A percentile compares a stretch with the other conserved stretches of the same genome.
These are phyloP conservation scores for cattle (Bos taurus) DNA, from an alignment of 2,113 vertebrate species.

Conservation along the genomic window DNA sequence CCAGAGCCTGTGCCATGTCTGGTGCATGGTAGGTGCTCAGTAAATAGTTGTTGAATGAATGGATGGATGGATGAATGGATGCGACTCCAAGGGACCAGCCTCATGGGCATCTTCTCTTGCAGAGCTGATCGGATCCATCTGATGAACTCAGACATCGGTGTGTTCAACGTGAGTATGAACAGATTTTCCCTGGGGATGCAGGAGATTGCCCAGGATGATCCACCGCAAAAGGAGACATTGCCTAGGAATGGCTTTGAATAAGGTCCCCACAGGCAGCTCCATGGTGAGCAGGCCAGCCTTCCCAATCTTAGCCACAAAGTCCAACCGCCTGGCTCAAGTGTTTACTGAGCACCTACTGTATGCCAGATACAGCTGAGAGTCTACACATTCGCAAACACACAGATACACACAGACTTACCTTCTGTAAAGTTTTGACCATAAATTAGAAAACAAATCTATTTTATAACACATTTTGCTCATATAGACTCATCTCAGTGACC, in stretches of 20 bases:
- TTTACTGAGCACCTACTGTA: background rate
- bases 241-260: background rate
- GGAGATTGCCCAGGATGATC: background rate
- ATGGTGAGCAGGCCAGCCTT: background rate
- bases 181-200: background rate
- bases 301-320: background rate
- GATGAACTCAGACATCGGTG: conserved; percentile 43
- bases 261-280: background rate
- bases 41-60: background rate
- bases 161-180: conserved; percentile 59
- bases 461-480: background rate
- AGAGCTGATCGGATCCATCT: conserved; percentile 51
- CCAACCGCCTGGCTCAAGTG: background rate
- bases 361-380: background rate
- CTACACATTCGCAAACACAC: background rate
- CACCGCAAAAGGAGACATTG: background rate
- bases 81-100: background rate
- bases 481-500: background rate
- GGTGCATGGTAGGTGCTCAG: background rate
- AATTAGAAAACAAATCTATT: background rate
- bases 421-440: background rate
- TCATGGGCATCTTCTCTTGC: conserved; percentile 37
- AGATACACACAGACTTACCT: background rate
- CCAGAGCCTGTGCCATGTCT: background rate
- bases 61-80: background rate